Evolutionary conservation across 2,888 invertebrate species (phyloP), one percentile per base, ranked within the genome.

Genomic region (Lumbricus terrestris): DNA sequence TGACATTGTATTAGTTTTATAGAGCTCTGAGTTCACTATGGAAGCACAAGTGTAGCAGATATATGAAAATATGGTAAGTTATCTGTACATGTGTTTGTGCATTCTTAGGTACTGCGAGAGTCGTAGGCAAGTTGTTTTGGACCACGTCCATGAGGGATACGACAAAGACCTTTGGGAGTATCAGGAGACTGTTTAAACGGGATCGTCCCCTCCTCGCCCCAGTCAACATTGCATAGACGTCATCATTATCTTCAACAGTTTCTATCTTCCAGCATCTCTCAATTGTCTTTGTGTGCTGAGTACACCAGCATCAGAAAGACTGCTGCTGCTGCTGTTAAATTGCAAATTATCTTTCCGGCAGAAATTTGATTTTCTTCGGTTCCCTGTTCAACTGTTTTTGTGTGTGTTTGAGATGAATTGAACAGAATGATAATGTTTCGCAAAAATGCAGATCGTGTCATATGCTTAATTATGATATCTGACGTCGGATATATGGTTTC

Each of bases 91-190:
- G 18, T 88, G 23, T 47, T 85, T 88, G 29, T 47, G n/a, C 33
- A 33, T 38, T 35, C 34, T 34, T 93, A 98, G 99, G 96, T 99
- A 99, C 95, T 99, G 99, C 96, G 99, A 99, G 96, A 98, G 97
- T 95, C 97, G 99, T 94, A 97, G 99, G 93, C 97, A 98, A 96
- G 98, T 98, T 92, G 96, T 99, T 93, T 96, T 99, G 94, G 98
- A 98, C 95, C 99, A 99, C 95, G 99, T 99, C 89, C 97, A 98
- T 95, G 99, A 99, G 96, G 99, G 99, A 92, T 98, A 99, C 95
- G 99, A 99, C 95, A 98, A 98, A 96, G 98, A 99, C 95, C 97
- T 98, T 97, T 99, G 99, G 99, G 97, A 97, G 90, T 94, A 95
- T 92, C 90, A 90, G 88, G 91, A 91, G 18, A 4, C 35, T 85